phyloP scores from a whole-genome alignment of 2,797 vertebrate species.

The Cirrhinus molitorella region DNA sequence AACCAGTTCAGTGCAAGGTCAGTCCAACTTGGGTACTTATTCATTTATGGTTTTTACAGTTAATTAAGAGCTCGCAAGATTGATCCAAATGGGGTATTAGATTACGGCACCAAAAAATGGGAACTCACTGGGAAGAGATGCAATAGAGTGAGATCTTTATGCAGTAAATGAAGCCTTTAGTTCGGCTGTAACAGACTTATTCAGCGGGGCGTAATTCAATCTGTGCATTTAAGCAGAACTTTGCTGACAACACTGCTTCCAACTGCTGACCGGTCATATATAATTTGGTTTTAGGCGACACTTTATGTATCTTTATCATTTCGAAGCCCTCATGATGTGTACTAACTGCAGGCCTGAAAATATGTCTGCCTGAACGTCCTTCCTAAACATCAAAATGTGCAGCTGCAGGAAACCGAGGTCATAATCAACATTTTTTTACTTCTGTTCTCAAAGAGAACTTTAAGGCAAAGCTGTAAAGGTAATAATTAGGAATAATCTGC shows the following conservation, averaged over 20 bases:
- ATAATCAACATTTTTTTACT: background rate
- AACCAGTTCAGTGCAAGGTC: background rate
- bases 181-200: constrained; percentile 14
- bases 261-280: constrained; percentile 39
- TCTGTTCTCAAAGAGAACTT: background rate
- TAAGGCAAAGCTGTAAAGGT: background rate
- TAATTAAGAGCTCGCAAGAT: constrained; percentile 31
- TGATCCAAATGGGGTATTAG: constrained; percentile 5
- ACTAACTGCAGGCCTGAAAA: constrained; percentile 3
- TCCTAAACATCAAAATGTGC: constrained; percentile 14
- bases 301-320: constrained; percentile 32
- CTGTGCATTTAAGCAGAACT: constrained; percentile 45
- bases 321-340: background rate
- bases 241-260: constrained; percentile 26
- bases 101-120: constrained; percentile 1
- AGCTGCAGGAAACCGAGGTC: background rate
- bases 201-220: constrained; percentile 30
- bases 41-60: constrained; percentile 16
- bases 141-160: constrained; percentile 19
- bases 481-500: background rate
- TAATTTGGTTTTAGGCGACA: constrained; percentile 31
- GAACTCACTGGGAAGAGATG: background rate
- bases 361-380: constrained; percentile 4
- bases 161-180: constrained; percentile 22
- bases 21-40: background rate